These are phyloP conservation scores for Onthophagus sagittarius DNA, from an alignment of 2,888 invertebrate species.

Conservation along the genomic window DNA sequence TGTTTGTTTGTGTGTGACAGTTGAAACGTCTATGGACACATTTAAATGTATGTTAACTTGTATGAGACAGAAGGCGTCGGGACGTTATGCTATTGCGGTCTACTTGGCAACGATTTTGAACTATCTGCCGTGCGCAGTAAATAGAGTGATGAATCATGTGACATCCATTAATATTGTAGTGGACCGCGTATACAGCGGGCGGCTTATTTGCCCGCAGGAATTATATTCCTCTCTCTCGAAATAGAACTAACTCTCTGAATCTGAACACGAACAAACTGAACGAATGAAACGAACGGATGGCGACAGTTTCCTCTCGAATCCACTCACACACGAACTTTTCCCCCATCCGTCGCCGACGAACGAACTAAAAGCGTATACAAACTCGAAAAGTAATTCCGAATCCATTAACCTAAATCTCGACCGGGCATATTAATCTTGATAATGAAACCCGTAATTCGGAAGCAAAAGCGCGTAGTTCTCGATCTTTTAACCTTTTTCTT, in stretches of 20 bases:
- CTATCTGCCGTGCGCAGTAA: constrained; percentile 15
- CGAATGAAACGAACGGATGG: neutral
- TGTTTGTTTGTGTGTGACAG: neutral
- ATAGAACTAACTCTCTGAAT: neutral
- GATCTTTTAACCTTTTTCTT: neutral
- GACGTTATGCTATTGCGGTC: neutral
- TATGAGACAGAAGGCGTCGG: neutral
- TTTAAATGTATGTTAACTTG: neutral
- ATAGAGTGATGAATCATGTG: constrained; percentile 19
- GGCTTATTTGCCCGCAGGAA: constrained; percentile 18
- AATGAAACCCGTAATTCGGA: neutral
- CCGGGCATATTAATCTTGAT: neutral
- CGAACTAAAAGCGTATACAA: neutral
- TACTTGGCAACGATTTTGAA: constrained; percentile 17
- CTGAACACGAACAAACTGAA: no score
- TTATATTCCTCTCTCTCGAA: constrained; percentile 1
- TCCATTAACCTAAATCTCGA: neutral
- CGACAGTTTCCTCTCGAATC: neutral
- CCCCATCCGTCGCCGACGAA: neutral
- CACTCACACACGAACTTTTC: neutral
- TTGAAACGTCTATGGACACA: neutral
- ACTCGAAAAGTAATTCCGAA: neutral
- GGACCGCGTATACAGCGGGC: constrained; percentile 9
- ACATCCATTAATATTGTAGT: neutral
- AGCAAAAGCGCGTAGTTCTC: neutral